A percentile compares a stretch with the other conserved stretches of the same genome.
Evolutionary conservation across 2,113 vertebrate species (phyloP).

Genomic region (Dromaius novaehollandiae): DNA sequence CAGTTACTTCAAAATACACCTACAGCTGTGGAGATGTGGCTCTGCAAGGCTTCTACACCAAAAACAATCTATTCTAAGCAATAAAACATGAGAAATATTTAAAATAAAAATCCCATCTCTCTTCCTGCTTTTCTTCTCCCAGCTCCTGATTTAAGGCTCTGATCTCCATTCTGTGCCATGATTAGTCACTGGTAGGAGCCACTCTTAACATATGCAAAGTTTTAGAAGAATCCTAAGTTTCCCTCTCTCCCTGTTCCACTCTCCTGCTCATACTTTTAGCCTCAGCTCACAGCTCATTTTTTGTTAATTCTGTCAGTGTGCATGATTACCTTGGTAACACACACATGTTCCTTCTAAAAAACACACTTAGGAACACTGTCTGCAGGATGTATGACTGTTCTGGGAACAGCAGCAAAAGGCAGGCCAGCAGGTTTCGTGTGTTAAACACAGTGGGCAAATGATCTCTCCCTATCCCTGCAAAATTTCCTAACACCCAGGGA

Average conservation of each 20-base stretch:
- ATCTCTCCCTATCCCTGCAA: background rate
- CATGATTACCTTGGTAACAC: background rate
- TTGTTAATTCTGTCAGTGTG: background rate
- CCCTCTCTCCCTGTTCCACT: background rate
- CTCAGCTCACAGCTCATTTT: background rate
- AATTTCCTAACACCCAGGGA: background rate
- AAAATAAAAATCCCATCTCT: conserved; percentile 17
- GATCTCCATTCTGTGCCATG: background rate
- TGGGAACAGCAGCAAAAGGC: background rate
- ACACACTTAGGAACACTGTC: too few species aligned
- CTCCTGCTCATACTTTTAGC: conserved; percentile 1
- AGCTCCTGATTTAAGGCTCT: conserved; percentile 7
- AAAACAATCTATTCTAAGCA: conserved; percentile 1
- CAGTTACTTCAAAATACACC: background rate
- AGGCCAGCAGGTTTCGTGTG: background rate
- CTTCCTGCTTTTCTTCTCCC: background rate
- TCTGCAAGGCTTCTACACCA: conserved; percentile 25
- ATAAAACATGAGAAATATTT: conserved; percentile 27
- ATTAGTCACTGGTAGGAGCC: conserved; percentile 34
- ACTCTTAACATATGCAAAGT: conserved; percentile 44
- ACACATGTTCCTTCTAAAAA: too few species aligned
- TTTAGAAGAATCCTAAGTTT: background rate
- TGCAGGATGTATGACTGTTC: background rate
- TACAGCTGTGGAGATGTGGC: background rate
- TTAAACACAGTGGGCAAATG: background rate